phyloP scores from a whole-genome alignment of 2,888 invertebrate species.

The Parasteatoda lunata region DNA sequence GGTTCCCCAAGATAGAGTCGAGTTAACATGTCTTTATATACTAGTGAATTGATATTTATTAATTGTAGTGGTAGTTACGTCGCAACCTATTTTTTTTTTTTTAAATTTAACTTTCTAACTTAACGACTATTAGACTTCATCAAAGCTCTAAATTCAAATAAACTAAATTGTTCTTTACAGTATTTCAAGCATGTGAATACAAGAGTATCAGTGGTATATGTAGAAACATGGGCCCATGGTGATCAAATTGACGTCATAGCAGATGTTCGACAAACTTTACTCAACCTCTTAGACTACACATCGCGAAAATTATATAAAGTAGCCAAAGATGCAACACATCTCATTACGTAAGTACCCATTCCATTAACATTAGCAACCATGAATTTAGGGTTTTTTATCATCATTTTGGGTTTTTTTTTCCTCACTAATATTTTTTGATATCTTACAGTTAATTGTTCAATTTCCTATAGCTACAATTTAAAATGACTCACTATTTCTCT shows the following conservation, averaged over 20 bases:
- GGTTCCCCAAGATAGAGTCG: no score
- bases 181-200: slow-evolving; percentile 95
- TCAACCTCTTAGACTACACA: slow-evolving; percentile 93
- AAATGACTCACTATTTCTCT: no score
- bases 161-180: slow-evolving; percentile 77
- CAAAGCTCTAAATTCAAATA: neutral
- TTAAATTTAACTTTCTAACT: neutral
- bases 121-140: neutral
- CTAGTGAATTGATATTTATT: no score
- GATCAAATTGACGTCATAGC: slow-evolving; percentile 87
- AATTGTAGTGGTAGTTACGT: no score
- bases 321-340: slow-evolving; percentile 91
- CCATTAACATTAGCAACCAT: no score
- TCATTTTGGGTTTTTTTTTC: neutral
- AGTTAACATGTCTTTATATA: no score
- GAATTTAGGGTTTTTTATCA: neutral
- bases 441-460: no score
- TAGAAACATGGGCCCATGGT: slow-evolving; percentile 95
- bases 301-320: slow-evolving; percentile 88
- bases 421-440: neutral
- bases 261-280: slow-evolving; percentile 90
- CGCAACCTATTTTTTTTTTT: no score
- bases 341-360: slow-evolving; percentile 84
- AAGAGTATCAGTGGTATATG: slow-evolving; percentile 94
- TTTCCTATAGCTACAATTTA: no score